Base-by-base conservation (phyloP, 2,113 vertebrate species). In the Barbus barbus region DNA sequence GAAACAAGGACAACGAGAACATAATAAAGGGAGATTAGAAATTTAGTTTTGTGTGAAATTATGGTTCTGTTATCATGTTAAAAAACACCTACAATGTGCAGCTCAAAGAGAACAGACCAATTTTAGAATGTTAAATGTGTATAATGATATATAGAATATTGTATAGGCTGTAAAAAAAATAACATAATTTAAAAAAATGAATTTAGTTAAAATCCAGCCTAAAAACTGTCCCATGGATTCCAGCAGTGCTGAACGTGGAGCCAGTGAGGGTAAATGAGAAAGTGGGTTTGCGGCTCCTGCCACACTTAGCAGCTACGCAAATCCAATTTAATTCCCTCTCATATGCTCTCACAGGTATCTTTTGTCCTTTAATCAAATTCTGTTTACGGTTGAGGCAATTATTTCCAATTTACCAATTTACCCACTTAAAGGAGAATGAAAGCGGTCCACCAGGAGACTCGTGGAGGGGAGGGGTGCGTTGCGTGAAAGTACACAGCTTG, bases 311-410 rank as follows among this genome's bases (percentile, higher is more conserved):
- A 87, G 77, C 83, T 83, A 86, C 83, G 86, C 83, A 88, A 88
- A 89, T 87, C 79, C 61, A 82, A 87, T 87, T 88, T 73, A 77
- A 85, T 87, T 84, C 84, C 60, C 67, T 82, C 83, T 79, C 75
- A 83, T 74, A 74, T 72, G 81, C 74, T 84, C 87, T 89, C 84
- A 28, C 84, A 87, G 86, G 86, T 86, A 83, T 88, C 85, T 86
- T 88, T 89, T 89, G 88, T 89, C 87, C 87, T 89, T 90, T 90
- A 89, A 89, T 89, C 83, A 86, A 90, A 87, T 90, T 87, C 86
- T 89, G 88, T 90, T 90, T 89, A 89, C 82, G 80, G 83, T 85
- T 86, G 85, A 87, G 75, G 86, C 85, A 89, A 88, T 90, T 91
- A 89, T 88, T 89, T 87, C 86, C 85, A 91, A 88, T 91, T 87